These are phyloP conservation scores for Syrista parreyssii DNA, from an alignment of 2,888 invertebrate genomes.

Conservation along the genomic window DNA sequence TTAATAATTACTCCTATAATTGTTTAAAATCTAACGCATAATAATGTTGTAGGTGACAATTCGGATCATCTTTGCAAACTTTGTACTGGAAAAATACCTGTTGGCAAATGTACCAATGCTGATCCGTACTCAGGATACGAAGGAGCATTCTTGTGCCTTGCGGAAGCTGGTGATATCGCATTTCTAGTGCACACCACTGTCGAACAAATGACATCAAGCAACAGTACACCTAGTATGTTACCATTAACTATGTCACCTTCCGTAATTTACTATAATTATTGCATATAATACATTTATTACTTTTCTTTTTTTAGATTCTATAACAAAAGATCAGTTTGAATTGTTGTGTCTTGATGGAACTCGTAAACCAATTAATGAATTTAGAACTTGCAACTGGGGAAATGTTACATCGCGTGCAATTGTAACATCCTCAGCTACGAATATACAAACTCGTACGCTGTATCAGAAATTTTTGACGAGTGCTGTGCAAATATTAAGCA, in stretches of 20 bases:
- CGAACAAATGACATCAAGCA: slow-evolving; percentile 74
- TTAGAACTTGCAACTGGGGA: slow-evolving; percentile 87
- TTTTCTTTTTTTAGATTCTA: slow-evolving; percentile 68
- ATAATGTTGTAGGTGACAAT: slow-evolving; percentile 72
- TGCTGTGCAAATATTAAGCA: slow-evolving; percentile 64
- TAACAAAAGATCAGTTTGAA: slow-evolving; percentile 79
- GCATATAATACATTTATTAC: neutral
- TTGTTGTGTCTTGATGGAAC: slow-evolving; percentile 85
- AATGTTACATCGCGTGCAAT: slow-evolving; percentile 84
- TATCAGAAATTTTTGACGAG: slow-evolving; percentile 77
- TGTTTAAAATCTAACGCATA: slow-evolving; percentile 15
- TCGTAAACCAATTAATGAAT: slow-evolving; percentile 76
- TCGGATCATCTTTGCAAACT: slow-evolving; percentile 81
- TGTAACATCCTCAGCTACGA: slow-evolving; percentile 85
- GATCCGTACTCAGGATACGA: slow-evolving; percentile 94
- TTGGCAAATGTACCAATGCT: slow-evolving; percentile 81
- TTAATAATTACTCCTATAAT: slow-evolving; percentile 9
- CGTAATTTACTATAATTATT: slow-evolving; percentile 44
- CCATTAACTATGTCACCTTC: slow-evolving; percentile 38
- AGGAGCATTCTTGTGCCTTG: slow-evolving; percentile 89
- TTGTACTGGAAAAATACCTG: slow-evolving; percentile 84
- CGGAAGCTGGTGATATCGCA: slow-evolving; percentile 88
- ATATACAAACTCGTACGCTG: slow-evolving; percentile 69
- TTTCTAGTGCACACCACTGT: slow-evolving; percentile 90
- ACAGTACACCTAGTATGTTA: slow-evolving; percentile 42